Base-by-base conservation (phyloP, 1,140 invertebrate species). In the Melanaphis sacchari region DNA sequence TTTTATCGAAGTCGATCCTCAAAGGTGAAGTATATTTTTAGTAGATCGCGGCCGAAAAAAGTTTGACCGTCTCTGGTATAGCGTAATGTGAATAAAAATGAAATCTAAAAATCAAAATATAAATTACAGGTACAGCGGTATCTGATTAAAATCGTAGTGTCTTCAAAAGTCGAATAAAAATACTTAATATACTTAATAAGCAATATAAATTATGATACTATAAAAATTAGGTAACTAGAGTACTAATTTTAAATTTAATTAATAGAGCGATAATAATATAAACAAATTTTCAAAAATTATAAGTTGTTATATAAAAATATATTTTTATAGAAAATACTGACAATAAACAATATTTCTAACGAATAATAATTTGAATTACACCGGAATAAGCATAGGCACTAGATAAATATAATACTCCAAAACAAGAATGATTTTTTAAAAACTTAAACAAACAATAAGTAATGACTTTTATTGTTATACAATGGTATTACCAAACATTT, bases 401-500 rank as follows among this genome's bases (percentile, higher is more conserved):
- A 66, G 59, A n/a, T 66, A 66, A 66, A 66, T 59, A 59, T 26
- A 54, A 59, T 66, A 66, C 54, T 59, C 26, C 26, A 9, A 59
- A 59, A 59, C 52, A 31, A 59, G 54, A 11, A 59, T 31, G 26
- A 26, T 31, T 9, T 59, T 59, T 54, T 59, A 11, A 31, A 31
- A 59, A 59, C 54, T 31, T 31, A 7, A n/a, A 66, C 59, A 66
- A 66, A 66, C 59, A 66, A 66, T 66, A n/a, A n/a, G n/a, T n/a
- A 66, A 66, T 66, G 26, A 66, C 54, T 31, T 59, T 59, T 59
- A 59, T 11, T 38, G 52, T 46, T 52, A 38, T 36, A 36, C n/a
- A 89, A 38, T 52, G 8, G n/a, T 26, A 66, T 96, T 95, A 98
- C 98, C 96, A 98, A 96, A 95, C 99, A 99, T 95, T 96, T 96